Evolutionary conservation across 2,797 vertebrate genomes (phyloP), one percentile per base, ranked within the genome.

Genomic region (Paramormyrops hopkinsi): DNA sequence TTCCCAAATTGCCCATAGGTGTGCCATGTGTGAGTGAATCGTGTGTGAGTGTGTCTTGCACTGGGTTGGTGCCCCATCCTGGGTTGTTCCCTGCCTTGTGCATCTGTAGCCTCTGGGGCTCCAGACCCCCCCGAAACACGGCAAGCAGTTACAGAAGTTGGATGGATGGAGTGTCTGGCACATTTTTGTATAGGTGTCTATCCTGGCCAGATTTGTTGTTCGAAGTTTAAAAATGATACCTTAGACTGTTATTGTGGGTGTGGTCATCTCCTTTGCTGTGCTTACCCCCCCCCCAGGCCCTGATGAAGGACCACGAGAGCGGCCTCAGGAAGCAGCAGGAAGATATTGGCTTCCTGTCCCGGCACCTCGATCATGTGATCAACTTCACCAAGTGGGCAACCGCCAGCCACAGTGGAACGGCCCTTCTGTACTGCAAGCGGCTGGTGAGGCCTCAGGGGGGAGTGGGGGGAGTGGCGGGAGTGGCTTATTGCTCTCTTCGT

Each of bases 391-490:
- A 96, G 19, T 99, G 98, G 99, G 98, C 98, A 0, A 97, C 98
- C 19, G 97, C 96, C 89, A 97, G 96, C 90, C 98, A 98, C 91
- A 98, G 97, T 87, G 96, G 96, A 44, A 95, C 97, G 9, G 98
- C 98, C 1, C 97, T 99, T 73, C 96, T 99, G 62, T 99, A 99
- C 95, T 99, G 98, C 93, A 99, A 99, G 94, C 97, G 98, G 76
- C 95, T 99, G 97, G 99, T 99, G 94, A 94, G 96, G 90, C 46
- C 41, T 2, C 0, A 3, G 33, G 17, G 7, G 33, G 14, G 33
- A 3, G 2, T 0, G 6, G 12, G 5, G 25, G 22, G 65, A 29
- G 29, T 29, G 29, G 29, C 29, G 29, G 3, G 56, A 65, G 22
- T 33, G 29, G 29, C 25, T 33, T 69, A 69, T 69, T 69, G 25